phyloP scores from a whole-genome alignment of 1,140 invertebrate species.

The Drosophila nasuta region DNA sequence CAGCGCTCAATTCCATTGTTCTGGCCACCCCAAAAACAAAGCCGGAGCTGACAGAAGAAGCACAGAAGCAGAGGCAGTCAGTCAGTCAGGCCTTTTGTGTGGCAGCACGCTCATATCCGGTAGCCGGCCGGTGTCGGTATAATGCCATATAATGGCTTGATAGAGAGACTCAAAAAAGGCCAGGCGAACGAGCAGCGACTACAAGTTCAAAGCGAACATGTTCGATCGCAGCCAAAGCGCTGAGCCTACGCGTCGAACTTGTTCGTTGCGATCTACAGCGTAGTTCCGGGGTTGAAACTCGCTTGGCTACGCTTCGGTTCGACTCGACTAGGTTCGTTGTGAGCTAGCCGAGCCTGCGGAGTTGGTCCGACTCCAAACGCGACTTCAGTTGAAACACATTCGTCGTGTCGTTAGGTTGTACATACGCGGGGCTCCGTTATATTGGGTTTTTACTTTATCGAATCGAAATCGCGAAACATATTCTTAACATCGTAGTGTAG shows the following conservation, averaged over 20 bases:
- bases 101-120: conserved; percentile 74
- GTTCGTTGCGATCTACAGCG: conserved; percentile 10
- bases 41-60: background rate
- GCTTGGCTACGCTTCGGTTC: conserved; percentile 17
- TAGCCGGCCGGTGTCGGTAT: conserved; percentile 53
- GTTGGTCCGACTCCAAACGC: conserved; percentile 12
- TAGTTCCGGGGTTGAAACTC: conserved; percentile 39
- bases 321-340: conserved; percentile 1
- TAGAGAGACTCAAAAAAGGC: conserved; percentile 34
- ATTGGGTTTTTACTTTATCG: conserved; percentile 10
- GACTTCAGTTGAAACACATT: conserved; percentile 61
- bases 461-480: conserved; percentile 46
- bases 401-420: conserved; percentile 70
- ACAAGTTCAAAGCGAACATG: conserved; percentile 32
- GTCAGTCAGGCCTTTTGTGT: conserved; percentile 63
- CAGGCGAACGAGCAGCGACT: background rate
- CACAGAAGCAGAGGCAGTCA: background rate
- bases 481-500: background rate
- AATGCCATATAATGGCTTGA: conserved; percentile 66
- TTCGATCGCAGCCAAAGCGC: conserved; percentile 27
- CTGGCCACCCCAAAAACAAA: conserved; percentile 61
- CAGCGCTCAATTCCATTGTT: conserved; percentile 54
- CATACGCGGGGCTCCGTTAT: conserved; percentile 44
- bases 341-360: conserved; percentile 21
- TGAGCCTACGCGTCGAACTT: background rate